A percentile compares a stretch with the other conserved stretches of the same genome.
phyloP scores from a whole-genome alignment of 1,140 invertebrate species.

The Ericerus pela region DNA sequence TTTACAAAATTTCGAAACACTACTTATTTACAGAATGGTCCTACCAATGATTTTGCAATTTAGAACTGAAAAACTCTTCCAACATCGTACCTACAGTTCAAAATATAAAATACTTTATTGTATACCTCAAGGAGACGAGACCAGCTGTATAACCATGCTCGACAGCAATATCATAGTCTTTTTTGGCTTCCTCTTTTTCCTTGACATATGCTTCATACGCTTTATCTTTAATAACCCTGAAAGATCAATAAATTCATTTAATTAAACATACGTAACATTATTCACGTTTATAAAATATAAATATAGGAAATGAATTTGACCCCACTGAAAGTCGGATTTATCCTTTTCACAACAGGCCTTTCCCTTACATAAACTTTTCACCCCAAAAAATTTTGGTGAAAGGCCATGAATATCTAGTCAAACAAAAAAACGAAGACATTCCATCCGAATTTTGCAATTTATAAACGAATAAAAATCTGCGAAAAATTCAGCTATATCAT shows the following conservation, averaged over 20 bases:
- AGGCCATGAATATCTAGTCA: background rate
- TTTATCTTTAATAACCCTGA: slow-evolving; percentile 37
- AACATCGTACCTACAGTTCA: too few species aligned
- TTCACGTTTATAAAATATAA: background rate
- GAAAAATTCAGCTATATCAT: too few species aligned
- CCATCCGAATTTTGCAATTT: too few species aligned
- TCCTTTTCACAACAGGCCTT: background rate
- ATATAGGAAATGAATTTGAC: background rate
- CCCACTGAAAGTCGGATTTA: background rate
- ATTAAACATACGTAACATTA: background rate
- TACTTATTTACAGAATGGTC: too few species aligned
- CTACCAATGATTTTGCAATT: too few species aligned
- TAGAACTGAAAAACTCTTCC: too few species aligned
- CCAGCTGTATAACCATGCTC: slow-evolving; percentile 41
- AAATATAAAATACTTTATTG: too few species aligned
- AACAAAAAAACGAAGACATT: background rate
- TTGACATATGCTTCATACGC: slow-evolving; percentile 38
- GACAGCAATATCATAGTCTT: slow-evolving; percentile 44
- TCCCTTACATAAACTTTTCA: too few species aligned
- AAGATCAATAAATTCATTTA: background rate
- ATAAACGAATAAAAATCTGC: too few species aligned
- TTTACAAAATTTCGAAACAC: too few species aligned
- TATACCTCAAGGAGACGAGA: slow-evolving; percentile 38
- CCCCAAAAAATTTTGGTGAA: background rate
- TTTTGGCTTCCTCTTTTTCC: slow-evolving; percentile 46